phyloP scores from a whole-genome alignment of 2,888 invertebrate species.

The Thalpophila matura region DNA sequence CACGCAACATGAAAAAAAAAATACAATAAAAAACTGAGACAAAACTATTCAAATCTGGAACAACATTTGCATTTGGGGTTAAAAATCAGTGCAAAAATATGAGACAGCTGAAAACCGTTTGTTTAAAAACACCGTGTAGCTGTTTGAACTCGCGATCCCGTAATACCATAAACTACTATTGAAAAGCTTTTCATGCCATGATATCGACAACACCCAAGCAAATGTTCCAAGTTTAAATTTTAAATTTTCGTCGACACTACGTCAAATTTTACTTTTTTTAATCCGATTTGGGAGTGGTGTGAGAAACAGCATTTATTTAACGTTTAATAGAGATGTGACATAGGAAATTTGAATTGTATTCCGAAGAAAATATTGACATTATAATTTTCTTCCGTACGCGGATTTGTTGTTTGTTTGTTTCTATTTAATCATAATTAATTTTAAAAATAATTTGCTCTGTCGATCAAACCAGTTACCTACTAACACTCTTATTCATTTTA shows the following conservation, averaged over 20 bases:
- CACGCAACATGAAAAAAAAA: not conserved
- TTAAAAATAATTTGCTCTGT: no score
- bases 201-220: slow-evolving; percentile 52
- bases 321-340: not conserved
- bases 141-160: slow-evolving; percentile 52
- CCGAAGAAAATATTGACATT: no score
- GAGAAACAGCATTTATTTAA: not conserved
- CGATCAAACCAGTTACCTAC: no score
- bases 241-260: slow-evolving; percentile 66
- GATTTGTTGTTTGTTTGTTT: not conserved
- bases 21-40: not conserved
- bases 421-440: not conserved
- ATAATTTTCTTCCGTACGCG: no score
- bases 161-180: slow-evolving; percentile 52
- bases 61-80: slow-evolving; percentile 20
- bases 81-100: slow-evolving; percentile 36
- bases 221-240: slow-evolving; percentile 73
- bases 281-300: not conserved
- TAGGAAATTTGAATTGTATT: no score
- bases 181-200: slow-evolving; percentile 52
- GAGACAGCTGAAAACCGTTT: slow-evolving; percentile 32
- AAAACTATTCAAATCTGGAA: slow-evolving; percentile 27
- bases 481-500: no score
- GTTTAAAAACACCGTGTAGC: slow-evolving; percentile 35
- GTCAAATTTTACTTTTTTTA: slow-evolving; percentile 19